A percentile compares a stretch with the other conserved stretches of the same genome.
Conservation (phyloP, 2,113 vertebrate species). For the Ochotona curzoniae region DNA sequence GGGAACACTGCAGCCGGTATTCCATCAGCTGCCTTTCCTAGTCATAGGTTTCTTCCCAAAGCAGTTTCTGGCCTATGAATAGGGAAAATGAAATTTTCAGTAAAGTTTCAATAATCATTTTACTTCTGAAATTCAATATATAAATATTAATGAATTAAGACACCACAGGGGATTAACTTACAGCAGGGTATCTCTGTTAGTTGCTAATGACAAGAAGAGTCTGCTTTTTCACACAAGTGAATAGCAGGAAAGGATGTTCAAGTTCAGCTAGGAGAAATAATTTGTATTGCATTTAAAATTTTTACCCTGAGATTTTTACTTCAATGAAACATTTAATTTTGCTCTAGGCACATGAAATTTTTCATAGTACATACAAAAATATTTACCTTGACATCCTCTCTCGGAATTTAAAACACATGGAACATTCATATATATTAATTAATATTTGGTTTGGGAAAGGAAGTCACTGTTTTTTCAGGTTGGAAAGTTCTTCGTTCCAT, state of each 20-base stretch:
- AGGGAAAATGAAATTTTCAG: neutral
- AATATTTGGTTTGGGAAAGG: neutral
- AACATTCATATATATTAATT: neutral
- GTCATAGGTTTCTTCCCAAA: neutral
- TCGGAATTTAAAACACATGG: neutral
- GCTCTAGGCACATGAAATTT: neutral
- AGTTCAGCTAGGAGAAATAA: neutral
- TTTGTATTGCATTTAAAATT: neutral
- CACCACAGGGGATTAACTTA: neutral
- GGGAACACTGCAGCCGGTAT: neutral
- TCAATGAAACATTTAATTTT: conserved; percentile 23
- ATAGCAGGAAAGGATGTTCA: neutral
- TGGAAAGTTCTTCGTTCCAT: neutral
- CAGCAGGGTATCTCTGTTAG: neutral
- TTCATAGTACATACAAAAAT: neutral
- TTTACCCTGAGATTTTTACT: neutral
- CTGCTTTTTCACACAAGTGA: neutral
- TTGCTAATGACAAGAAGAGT: neutral
- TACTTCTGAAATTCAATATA: neutral
- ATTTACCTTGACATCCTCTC: conserved; percentile 3
- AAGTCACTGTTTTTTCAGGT: neutral
- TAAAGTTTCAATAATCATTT: neutral
- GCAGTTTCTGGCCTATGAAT: neutral
- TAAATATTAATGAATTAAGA: conserved; percentile 49
- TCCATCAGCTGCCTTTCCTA: too few species aligned